Conservation (phyloP, 2,797 vertebrate species). For the Buphagus erythrorhynchus region DNA sequence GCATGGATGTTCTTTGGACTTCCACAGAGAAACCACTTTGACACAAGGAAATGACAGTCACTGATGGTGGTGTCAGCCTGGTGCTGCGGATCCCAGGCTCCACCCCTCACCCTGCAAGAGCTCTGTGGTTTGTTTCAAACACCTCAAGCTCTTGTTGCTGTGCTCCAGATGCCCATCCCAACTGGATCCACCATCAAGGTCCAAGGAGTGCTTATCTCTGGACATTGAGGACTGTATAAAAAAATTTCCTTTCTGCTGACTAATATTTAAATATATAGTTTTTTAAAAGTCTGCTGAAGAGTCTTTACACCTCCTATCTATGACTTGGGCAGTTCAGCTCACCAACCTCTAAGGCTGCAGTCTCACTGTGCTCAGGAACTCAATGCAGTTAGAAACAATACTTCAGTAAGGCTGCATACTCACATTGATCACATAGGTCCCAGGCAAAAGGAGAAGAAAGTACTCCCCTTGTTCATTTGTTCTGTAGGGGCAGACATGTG, state of each 20-base stretch:
- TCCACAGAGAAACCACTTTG: neutral
- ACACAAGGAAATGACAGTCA: neutral
- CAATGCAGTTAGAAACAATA: neutral
- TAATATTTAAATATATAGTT: neutral
- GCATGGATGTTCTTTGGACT: neutral
- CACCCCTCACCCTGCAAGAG: neutral
- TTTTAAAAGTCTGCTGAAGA: neutral
- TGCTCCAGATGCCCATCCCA: neutral
- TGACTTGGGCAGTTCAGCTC: neutral
- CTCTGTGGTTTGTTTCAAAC: neutral
- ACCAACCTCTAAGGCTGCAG: neutral
- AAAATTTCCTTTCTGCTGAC: neutral
- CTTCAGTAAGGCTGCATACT: slow-evolving; percentile 16
- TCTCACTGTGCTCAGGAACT: neutral
- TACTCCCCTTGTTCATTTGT: slow-evolving; percentile 90
- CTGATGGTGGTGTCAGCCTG: accelerated
- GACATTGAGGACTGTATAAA: neutral
- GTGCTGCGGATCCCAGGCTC: neutral
- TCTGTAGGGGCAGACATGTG: slow-evolving; percentile 86
- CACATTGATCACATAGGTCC: slow-evolving; percentile 87
- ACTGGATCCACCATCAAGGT: neutral
- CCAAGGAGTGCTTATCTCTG: neutral
- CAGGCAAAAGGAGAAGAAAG: slow-evolving; percentile 91
- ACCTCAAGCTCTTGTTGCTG: accelerated
- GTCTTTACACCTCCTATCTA: neutral